Percentiles rank a stretch among this genome's conserved stretches.
Conservation (phyloP, 2,113 vertebrate species). For the Sinocyclocheilus anshuiensis region DNA sequence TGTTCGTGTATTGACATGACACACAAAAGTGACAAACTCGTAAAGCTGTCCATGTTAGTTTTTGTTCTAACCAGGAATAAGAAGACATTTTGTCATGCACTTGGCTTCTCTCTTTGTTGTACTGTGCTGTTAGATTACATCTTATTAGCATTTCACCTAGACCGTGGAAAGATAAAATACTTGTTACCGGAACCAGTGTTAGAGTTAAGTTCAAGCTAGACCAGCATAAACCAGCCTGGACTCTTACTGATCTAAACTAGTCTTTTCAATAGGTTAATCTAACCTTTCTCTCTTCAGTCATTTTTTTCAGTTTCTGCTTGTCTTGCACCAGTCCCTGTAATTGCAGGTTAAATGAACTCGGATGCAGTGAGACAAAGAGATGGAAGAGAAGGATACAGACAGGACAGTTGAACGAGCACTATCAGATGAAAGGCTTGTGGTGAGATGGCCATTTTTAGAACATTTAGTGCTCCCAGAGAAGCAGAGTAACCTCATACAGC, state of each 20-base stretch:
- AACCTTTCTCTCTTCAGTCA: not conserved
- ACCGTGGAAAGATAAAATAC: not conserved
- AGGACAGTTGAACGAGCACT: conserved; percentile 35
- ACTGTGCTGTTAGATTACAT: not conserved
- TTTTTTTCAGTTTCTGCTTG: not conserved
- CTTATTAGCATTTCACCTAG: not conserved
- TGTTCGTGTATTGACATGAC: not conserved
- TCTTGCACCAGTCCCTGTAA: conserved; percentile 17
- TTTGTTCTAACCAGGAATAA: not conserved
- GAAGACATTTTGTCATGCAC: not conserved
- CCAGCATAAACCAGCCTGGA: not conserved
- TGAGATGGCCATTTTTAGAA: conserved; percentile 35
- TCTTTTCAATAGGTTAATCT: not conserved
- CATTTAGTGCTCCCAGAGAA: not conserved
- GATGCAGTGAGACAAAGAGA: conserved; percentile 32
- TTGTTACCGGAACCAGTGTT: not conserved
- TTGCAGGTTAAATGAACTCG: conserved; percentile 24
- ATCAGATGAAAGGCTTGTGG: conserved; percentile 41
- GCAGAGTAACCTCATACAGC: conserved; percentile 11
- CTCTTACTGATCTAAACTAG: not conserved
- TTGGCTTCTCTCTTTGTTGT: not conserved
- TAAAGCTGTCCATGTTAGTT: not conserved
- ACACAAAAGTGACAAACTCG: not conserved
- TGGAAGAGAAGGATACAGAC: conserved; percentile 32
- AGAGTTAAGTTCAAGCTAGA: not conserved